Evolutionary conservation across 2,797 vertebrate species (phyloP).

Genomic region (Fratercula arctica): DNA sequence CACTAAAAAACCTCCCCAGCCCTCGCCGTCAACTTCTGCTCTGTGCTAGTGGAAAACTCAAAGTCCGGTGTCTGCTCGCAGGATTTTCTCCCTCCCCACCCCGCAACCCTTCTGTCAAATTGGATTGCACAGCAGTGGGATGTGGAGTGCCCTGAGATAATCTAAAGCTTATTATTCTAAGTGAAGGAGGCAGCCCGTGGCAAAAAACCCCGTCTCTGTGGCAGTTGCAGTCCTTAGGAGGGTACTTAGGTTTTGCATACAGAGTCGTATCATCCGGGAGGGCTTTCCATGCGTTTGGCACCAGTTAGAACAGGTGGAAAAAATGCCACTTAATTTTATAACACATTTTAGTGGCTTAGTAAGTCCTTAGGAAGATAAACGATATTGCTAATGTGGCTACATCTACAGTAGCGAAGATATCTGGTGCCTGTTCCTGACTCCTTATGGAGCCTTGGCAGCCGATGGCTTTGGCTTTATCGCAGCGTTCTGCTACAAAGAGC

Average conservation of each 20-base stretch:
- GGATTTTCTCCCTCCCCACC: background rate
- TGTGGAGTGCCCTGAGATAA: slow-evolving; percentile 31
- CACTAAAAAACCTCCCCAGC: background rate
- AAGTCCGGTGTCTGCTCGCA: background rate
- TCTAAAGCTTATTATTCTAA: slow-evolving; percentile 61
- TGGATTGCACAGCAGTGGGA: slow-evolving; percentile 34
- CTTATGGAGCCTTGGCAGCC: slow-evolving; percentile 59
- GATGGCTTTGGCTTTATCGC: slow-evolving; percentile 50
- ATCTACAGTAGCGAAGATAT: slow-evolving; percentile 7
- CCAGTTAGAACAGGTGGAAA: slow-evolving; percentile 30
- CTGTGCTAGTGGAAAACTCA: background rate
- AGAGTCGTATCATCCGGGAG: background rate
- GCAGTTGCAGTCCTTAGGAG: slow-evolving; percentile 26
- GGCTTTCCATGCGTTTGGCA: background rate
- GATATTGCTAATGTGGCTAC: slow-evolving; percentile 1
- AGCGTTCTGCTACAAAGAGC: slow-evolving; percentile 44
- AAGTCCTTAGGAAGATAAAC: slow-evolving; percentile 46
- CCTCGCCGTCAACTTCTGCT: background rate
- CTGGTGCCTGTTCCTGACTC: slow-evolving; percentile 39
- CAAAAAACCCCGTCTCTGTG: background rate
- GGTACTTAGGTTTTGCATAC: background rate
- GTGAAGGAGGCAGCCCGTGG: slow-evolving; percentile 36
- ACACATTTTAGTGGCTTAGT: slow-evolving; percentile 18
- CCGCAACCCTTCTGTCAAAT: background rate
- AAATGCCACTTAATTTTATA: slow-evolving; percentile 51